Evolutionary conservation across 2,888 invertebrate species (phyloP).

Genomic region (Neoitamus cyanurus): DNA sequence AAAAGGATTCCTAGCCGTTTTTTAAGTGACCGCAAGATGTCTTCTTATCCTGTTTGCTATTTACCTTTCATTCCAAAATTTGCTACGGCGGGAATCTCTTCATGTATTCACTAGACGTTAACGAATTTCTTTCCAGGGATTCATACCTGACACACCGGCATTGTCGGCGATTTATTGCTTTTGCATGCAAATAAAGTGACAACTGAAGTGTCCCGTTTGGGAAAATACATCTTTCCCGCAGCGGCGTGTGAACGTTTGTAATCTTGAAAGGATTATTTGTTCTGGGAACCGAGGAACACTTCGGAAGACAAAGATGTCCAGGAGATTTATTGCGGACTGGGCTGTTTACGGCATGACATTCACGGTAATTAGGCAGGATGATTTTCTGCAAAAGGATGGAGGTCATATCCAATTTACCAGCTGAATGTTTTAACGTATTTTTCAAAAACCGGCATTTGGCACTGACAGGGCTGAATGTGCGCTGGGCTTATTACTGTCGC

Average conservation of each 20-base stretch:
- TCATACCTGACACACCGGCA: background rate
- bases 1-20: background rate
- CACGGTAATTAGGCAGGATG: background rate
- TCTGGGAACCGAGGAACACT: background rate
- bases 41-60: background rate
- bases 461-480: background rate
- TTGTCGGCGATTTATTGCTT: background rate
- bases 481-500: too few species aligned
- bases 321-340: background rate
- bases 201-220: constrained; percentile 8
- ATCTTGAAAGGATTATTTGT: background rate
- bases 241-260: background rate
- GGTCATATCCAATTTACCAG: background rate
- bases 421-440: background rate
- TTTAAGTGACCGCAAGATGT: background rate
- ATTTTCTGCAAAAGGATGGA: background rate
- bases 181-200: background rate
- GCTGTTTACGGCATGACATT: background rate
- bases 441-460: background rate
- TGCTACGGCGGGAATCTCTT: background rate
- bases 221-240: background rate
- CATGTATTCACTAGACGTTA: background rate
- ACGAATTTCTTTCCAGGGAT: background rate
- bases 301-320: background rate
- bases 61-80: background rate